phyloP scores from a whole-genome alignment of 2,888 invertebrate genomes.

The Geophilus truncorum region DNA sequence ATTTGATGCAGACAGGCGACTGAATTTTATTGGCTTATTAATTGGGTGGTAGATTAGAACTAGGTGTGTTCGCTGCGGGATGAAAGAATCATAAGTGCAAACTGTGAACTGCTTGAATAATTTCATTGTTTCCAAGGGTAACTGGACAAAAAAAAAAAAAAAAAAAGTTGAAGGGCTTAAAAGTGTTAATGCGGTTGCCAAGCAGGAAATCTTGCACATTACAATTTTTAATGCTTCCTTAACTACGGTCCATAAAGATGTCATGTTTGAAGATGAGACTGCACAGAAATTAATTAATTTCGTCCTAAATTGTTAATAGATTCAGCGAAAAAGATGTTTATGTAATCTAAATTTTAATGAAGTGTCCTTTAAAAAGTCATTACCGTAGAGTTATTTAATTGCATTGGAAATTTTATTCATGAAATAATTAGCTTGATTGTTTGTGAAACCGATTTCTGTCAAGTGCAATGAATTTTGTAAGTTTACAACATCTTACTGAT shows the following conservation, averaged over 20 bases:
- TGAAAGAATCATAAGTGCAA: background rate
- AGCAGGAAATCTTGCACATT: conserved; percentile 16
- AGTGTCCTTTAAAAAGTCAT: too few species aligned
- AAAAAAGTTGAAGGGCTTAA: background rate
- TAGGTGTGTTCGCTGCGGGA: background rate
- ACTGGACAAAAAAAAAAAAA: background rate
- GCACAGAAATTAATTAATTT: background rate
- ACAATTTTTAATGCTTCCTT: conserved; percentile 11
- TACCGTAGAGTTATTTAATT: too few species aligned
- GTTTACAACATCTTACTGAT: background rate
- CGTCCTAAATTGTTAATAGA: background rate
- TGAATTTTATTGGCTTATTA: background rate
- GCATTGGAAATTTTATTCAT: background rate
- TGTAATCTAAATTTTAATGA: background rate
- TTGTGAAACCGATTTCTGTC: background rate
- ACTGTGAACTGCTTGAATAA: too few species aligned
- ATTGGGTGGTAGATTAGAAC: background rate
- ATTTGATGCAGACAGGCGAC: conserved; percentile 4
- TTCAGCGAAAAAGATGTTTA: background rate
- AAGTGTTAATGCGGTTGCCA: conserved; percentile 19
- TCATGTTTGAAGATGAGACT: background rate
- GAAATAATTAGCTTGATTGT: background rate
- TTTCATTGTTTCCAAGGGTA: background rate
- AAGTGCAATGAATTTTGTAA: background rate
- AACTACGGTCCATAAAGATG: conserved; percentile 15